Conservation (phyloP, 2,888 invertebrate genomes). For the Drosophila greeni region DNA sequence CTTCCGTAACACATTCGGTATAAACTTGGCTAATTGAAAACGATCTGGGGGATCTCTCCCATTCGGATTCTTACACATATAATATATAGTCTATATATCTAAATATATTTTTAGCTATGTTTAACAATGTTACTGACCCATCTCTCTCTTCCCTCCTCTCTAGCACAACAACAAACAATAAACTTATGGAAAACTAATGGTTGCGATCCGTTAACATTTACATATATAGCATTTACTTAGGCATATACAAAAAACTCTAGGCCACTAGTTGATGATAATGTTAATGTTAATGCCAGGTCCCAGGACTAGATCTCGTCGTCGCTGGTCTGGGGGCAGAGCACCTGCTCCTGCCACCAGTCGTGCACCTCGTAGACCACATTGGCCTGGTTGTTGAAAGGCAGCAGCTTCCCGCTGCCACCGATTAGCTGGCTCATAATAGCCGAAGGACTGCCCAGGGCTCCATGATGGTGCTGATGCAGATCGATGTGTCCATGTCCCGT, state of each 20-base stretch:
- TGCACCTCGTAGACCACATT: conserved; percentile 85
- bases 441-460: conserved; percentile 69
- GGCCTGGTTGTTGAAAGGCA: conserved; percentile 77
- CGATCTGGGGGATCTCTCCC: not conserved
- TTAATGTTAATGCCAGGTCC: conserved; percentile 26
- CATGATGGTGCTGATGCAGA: conserved; percentile 50
- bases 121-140: conserved; percentile 29
- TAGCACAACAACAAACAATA: conserved; percentile 56
- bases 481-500: conserved; percentile 1
- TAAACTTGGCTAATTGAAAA: conserved; percentile 34
- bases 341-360: conserved; percentile 91
- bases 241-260: conserved; percentile 51
- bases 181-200: conserved; percentile 28
- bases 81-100: conserved; percentile 22
- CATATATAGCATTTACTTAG: conserved; percentile 23
- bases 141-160: not conserved
- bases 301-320: conserved; percentile 80
- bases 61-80: conserved; percentile 10
- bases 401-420: conserved; percentile 64
- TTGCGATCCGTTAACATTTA: conserved; percentile 35
- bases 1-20: conserved; percentile 18
- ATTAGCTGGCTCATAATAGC: conserved; percentile 71
- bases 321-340: conserved; percentile 83
- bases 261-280: conserved; percentile 51
- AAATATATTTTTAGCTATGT: conserved; percentile 53